Evolutionary conservation across 2,113 vertebrate genomes (phyloP), one percentile per base, ranked within the genome.

Genomic region (Clupea harengus): DNA sequence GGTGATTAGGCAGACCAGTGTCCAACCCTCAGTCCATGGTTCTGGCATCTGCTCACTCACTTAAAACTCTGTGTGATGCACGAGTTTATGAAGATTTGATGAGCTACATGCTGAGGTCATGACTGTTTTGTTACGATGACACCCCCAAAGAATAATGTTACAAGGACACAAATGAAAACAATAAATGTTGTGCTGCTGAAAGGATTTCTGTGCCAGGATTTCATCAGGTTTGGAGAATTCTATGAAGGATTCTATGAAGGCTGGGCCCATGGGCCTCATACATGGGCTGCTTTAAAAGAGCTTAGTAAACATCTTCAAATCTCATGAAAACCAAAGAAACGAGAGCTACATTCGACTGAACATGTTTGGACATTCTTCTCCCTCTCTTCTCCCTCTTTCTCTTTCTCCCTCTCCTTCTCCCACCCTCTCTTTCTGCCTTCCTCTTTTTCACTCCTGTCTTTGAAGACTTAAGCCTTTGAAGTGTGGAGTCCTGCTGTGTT

Each of bases 381-480:
- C 64, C n/a, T 72, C 25, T 4, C 64, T 11, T 72, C 25, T 4
- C n/a, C 4, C n/a, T n/a, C n/a, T 64, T 3, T 45, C 46, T 46
- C 45, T 17, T 39, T 28, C 39, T 45, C 22, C 9, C 45, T 18
- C 15, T 49, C 81, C 22, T 46, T 81, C 50, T 45, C 39, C 18
- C 46, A 22, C 45, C 49, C 44, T 64, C 18, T 75, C 57, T 49
- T 28, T 83, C 85, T 52, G 39, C 39, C 15, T 78, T 45, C 28
- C 45, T 52, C 81, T 45, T n/a, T 49, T 25, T 72, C 17, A 82
- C 46, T 88, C 83, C 81, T 25, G 2, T 64, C 88, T 91, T 85
- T 90, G 82, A 89, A 87, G 64, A 82, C 84, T 88, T 83, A 90
- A 86, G 52, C 83, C 85, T 89, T 84, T 91, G 88, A 89, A 89